Base-by-base conservation (phyloP, 2,888 invertebrate genomes). In the Marasmarcha lunaedactyla region DNA sequence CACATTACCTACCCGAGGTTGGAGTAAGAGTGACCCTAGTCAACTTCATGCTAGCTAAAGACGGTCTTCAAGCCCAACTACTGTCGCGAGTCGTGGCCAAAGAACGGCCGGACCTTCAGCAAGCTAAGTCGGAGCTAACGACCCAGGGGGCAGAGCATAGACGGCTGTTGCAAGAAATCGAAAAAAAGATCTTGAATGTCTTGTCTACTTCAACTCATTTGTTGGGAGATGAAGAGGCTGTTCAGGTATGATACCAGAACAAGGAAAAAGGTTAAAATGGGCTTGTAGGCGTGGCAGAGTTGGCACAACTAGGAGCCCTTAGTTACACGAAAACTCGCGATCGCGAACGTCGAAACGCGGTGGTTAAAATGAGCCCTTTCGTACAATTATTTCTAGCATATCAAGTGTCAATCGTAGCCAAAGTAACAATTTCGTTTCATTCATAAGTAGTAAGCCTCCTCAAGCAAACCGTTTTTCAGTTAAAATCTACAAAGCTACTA, bases 1-100 rank as follows among this genome's bases (percentile, higher is more conserved):
- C 97, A 0, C 97, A 97, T 71, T 97, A 96, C 63, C 70, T 96
- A 39, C 97, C 97, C 0, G 97, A 98, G 77, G 89, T 96, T 4
- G 93, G 96, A 0, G 95, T 95, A 0, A 95, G 97, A 67, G 92
- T 93, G 4, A 94, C 95, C 1, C 65, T 97, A 14, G 86, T 97
- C 1, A 97, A 97, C 77, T 97, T 97, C 62, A 93, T 95, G 92
- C 90, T 97, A 51, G 97, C 96, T 2, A 88, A 89, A 33, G 91
- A 90, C 40, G 97, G 97, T 1, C 76, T 97, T 20, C 90, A 94
- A 73, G 96, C 95, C 62, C 97, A 97, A 64, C 69, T 97, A 36
- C 70, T 97, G 42, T 92, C 94, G 7, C 92, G 96, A 33, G 95
- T 95, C 0, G 96, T 97, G 1, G 95, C 96, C 0, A 89, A 93